These are phyloP conservation scores for Pantherophis guttatus DNA, from an alignment of 2,113 vertebrate species.

Conservation along the genomic window DNA sequence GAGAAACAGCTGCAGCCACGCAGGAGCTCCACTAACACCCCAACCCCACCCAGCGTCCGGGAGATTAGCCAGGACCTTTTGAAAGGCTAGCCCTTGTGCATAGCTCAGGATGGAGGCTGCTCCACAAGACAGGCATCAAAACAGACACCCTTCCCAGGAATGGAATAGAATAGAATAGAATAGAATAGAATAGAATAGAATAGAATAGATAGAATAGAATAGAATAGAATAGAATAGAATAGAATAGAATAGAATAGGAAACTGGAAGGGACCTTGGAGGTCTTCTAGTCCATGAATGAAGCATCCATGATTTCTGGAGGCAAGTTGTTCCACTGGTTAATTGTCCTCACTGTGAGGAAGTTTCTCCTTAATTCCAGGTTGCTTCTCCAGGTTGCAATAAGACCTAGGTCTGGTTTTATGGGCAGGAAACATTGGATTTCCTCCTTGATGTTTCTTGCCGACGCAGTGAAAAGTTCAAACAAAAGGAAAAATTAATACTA, in stretches of 20 bases:
- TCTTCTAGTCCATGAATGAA: too few species aligned
- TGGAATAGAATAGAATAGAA: too few species aligned
- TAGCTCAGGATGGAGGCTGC: neutral
- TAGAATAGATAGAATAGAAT: too few species aligned
- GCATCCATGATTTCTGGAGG: too few species aligned
- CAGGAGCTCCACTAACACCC: neutral
- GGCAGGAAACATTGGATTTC: neutral
- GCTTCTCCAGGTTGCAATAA: too few species aligned
- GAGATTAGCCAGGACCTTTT: neutral
- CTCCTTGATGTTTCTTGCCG: neutral
- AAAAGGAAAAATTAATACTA: neutral
- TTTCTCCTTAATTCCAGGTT: too few species aligned
- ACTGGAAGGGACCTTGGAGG: too few species aligned
- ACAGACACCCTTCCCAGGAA: neutral
- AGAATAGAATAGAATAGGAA: too few species aligned
- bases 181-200: too few species aligned
- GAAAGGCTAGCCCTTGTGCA: neutral
- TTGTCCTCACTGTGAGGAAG: too few species aligned
- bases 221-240: too few species aligned
- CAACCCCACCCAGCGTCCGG: rapidly evolving
- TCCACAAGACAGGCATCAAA: neutral
- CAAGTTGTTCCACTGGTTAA: too few species aligned
- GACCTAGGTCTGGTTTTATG: neutral
- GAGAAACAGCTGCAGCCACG: neutral
- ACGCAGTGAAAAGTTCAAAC: neutral